Percentiles rank a stretch among this genome's conserved stretches.
Evolutionary conservation across 2,797 vertebrate genomes (phyloP).

Genomic region (Sylvia borin): DNA sequence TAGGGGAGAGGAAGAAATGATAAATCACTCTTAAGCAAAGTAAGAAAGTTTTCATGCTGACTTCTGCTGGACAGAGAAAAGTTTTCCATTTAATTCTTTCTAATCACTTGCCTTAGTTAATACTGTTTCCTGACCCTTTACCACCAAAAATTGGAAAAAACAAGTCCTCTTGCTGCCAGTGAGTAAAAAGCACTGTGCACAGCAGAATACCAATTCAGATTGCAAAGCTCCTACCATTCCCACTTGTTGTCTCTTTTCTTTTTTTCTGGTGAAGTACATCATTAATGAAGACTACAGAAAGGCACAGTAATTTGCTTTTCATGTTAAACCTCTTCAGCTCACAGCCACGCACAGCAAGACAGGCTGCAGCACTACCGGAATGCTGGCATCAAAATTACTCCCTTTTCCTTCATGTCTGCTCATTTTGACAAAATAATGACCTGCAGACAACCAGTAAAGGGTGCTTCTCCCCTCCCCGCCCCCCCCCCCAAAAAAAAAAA

Average conservation of each 20-base stretch:
- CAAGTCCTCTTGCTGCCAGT: slow-evolving; percentile 32
- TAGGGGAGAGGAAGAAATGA: not conserved
- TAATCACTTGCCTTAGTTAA: slow-evolving; percentile 45
- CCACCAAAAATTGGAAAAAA: slow-evolving; percentile 50
- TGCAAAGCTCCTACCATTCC: slow-evolving; percentile 13
- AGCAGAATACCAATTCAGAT: slow-evolving; percentile 29
- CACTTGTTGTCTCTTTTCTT: not conserved
- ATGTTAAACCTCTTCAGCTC: slow-evolving; percentile 55
- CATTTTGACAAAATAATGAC: not conserved
- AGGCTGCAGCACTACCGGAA: not conserved
- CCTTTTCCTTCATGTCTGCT: not conserved
- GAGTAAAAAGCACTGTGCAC: slow-evolving; percentile 6
- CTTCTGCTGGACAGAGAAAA: not conserved
- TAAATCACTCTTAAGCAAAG: not conserved
- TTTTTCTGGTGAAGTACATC: slow-evolving; percentile 24
- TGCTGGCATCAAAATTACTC: not conserved
- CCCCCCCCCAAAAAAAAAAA: no score
- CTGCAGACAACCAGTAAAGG: not conserved
- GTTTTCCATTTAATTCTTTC: slow-evolving; percentile 38
- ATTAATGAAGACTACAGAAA: slow-evolving; percentile 39
- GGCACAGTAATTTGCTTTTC: slow-evolving; percentile 29
- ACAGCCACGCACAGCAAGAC: not conserved
- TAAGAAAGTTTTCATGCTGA: not conserved
- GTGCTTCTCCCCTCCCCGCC: no score
- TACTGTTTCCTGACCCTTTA: slow-evolving; percentile 37